Base-by-base conservation (phyloP, 53 echinoderm and acorn worm genomes). In the Arbacia lixula region DNA sequence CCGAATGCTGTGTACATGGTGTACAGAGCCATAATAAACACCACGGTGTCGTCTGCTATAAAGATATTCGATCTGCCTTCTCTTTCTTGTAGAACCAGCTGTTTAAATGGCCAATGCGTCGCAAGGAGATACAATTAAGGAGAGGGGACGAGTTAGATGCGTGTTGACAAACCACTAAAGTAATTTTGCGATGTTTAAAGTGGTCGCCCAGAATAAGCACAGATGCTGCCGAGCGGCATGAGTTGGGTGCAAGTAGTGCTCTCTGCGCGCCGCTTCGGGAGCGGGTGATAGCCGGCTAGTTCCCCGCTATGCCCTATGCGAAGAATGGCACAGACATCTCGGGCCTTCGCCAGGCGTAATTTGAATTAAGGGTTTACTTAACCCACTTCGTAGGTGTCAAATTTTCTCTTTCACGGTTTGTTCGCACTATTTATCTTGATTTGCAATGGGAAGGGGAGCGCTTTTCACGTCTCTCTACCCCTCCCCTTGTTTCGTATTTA, bases 151-250 rank as follows among this genome's bases (percentile, higher is more conserved):
- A 58, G 57, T 37, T 25, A 57, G 77, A 77, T 77, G 57, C 77
- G 40, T 57, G 57, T 58, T 77, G 77, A 58, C 77, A 77, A 77
- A 77, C 77, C 77, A 77, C 77, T 77, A 58, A 77, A 77, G 77
- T 58, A 77, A 77, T 77, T 77, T 58, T 57, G 57, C 37, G 37
- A 58, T 57, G 77, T 77, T 77, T 56, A 56, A 77, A 77, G 77
- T 77, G 58, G 77, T 77, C 58, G 77, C 36, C 34, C 77, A 77
- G 77, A 74, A 74, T 53, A 74, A 74, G 74, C 74, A 74, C 74
- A 74, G 74, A 74, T 74, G 77, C 77, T 27, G 58, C 35, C 36
- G 60, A 5, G 57, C 10, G 14, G 20, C 14, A 56, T 12, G 21
- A 11, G 21, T 5, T 14, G 14, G 20, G 57, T 11, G 5, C 57